These are phyloP conservation scores for Aproaerema taeniolella DNA, from an alignment of 2,888 invertebrate genomes.

Conservation along the genomic window DNA sequence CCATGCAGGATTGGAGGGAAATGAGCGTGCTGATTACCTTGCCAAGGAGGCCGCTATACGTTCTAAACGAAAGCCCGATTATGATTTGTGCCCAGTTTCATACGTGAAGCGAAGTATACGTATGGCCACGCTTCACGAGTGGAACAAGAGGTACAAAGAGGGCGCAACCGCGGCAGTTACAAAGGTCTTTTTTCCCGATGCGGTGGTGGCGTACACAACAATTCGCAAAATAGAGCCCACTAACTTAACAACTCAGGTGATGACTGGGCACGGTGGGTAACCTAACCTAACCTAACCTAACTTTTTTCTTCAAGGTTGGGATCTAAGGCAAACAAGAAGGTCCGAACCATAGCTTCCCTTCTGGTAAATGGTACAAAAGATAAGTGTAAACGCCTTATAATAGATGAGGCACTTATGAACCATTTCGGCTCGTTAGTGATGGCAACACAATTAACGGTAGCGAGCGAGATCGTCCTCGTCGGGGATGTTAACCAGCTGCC, in stretches of 20 bases:
- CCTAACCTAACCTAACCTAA: constrained; percentile 22
- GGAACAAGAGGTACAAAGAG: constrained; percentile 3
- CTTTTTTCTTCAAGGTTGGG: too few species aligned
- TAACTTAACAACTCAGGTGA: not conserved
- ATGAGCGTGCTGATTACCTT: constrained; percentile 8
- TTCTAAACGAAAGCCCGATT: constrained; percentile 1
- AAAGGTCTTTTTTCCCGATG: constrained; percentile 7
- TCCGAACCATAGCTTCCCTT: too few species aligned
- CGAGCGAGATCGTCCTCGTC: too few species aligned
- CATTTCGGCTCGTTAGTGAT: too few species aligned
- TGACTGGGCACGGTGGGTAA: constrained; percentile 11
- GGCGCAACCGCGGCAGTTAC: not conserved
- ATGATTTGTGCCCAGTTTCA: constrained; percentile 10
- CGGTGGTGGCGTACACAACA: not conserved
- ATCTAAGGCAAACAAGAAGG: too few species aligned
- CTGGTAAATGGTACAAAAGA: too few species aligned
- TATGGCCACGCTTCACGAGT: not conserved
- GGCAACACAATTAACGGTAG: too few species aligned
- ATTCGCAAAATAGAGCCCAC: not conserved
- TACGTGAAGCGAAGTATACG: constrained; percentile 7
- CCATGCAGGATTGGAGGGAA: not conserved
- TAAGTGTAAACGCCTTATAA: too few species aligned
- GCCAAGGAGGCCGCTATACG: constrained; percentile 14
- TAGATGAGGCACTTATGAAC: too few species aligned
- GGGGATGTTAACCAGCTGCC: too few species aligned